Evolutionary conservation across 92 coral and sea anemone species (phyloP), one percentile per base, ranked within the genome.

Genomic region (Epizoanthus stellaris): DNA sequence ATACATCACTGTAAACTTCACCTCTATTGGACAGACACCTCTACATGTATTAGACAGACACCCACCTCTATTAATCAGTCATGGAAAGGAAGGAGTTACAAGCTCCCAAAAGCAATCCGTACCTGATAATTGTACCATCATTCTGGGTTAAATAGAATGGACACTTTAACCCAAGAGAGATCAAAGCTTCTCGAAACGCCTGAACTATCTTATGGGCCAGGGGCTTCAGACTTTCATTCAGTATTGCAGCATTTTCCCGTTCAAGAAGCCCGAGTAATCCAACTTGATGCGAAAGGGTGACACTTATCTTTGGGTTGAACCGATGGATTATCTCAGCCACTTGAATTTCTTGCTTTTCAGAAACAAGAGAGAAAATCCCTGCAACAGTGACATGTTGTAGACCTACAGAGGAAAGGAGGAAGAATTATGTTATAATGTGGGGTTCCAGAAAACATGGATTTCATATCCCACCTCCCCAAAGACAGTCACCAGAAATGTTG

Each of bases 61-160:
- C 13, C 54, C 13, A 49, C 2, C 13, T 49, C 54, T 49, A 49
- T 6, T 49, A 49, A 49, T 49, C 6, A 7, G 12, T 6, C 11
- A 52, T 10, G 56, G 15, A 52, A 52, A 52, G 12, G 12, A 52
- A 52, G 56, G 56, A 49, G 56, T 49, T 49, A 49, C 11, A 9
- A 47, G 11, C 14, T 11, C 11, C 56, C 56, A 49, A 49, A 30
- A 49, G 3, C 56, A 52, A 52, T 16, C 13, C 53, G 19, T 63
- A 93, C 98, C 98, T 94, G 74, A 91, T 89, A 70, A 96, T 84
- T 23, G 99, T 96, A 2, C 99, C 99, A 91, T 96, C 99, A 89
- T 96, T 96, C 87, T 94, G 99, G 17, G 99, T 96, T 60, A 96
- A 85, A 75, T 90, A 96, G 53, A 94, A 88, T 20, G 99, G 96